Conservation (phyloP, 1,140 invertebrate genomes). For the Drosophila sulfurigaster region DNA sequence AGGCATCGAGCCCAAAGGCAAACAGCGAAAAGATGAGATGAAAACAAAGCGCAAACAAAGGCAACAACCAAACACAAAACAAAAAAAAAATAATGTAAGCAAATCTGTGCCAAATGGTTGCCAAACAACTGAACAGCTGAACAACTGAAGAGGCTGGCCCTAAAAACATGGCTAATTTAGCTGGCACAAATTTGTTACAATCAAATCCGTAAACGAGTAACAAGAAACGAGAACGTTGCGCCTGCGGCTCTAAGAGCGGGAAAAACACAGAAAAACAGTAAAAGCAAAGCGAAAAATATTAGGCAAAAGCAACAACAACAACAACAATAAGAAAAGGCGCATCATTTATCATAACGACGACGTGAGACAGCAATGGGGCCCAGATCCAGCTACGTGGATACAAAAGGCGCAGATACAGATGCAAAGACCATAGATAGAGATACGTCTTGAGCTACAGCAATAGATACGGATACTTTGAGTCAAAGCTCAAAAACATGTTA, state of each 20-base stretch:
- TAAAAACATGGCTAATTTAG: slow-evolving; percentile 69
- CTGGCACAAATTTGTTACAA: slow-evolving; percentile 80
- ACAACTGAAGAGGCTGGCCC: slow-evolving; percentile 52
- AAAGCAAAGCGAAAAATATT: slow-evolving; percentile 59
- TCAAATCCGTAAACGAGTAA: slow-evolving; percentile 67
- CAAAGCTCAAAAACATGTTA: slow-evolving; percentile 74
- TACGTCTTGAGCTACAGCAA: slow-evolving; percentile 39
- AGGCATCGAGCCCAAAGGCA: slow-evolving; percentile 33
- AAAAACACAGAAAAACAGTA: slow-evolving; percentile 41
- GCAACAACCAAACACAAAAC: background rate
- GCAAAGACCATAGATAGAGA: slow-evolving; percentile 47
- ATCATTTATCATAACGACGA: slow-evolving; percentile 82
- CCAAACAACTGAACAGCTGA: slow-evolving; percentile 44
- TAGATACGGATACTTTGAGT: slow-evolving; percentile 47
- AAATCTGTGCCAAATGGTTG: slow-evolving; percentile 77
- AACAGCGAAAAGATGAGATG: slow-evolving; percentile 24
- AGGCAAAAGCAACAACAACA: slow-evolving; percentile 53
- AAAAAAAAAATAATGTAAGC: background rate
- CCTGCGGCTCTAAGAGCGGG: slow-evolving; percentile 37
- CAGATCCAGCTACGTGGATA: slow-evolving; percentile 16
- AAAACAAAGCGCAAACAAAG: slow-evolving; percentile 10
- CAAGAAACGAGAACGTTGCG: slow-evolving; percentile 61
- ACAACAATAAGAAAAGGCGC: slow-evolving; percentile 46
- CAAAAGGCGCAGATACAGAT: slow-evolving; percentile 31
- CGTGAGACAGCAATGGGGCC: slow-evolving; percentile 48